Evolutionary conservation across 2,113 vertebrate species (phyloP).

Genomic region (Salminus brasiliensis): DNA sequence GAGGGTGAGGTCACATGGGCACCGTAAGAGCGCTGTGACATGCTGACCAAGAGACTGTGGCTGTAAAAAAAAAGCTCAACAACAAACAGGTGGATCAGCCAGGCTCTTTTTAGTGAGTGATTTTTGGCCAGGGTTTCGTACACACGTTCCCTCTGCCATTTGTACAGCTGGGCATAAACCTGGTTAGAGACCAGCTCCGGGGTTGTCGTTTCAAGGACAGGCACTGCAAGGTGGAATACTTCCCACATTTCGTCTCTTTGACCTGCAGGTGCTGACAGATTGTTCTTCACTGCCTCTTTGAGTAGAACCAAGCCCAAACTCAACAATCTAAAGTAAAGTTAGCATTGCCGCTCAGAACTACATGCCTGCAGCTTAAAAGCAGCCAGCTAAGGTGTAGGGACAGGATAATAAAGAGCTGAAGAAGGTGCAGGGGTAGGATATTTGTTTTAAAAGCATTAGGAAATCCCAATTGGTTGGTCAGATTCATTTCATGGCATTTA

Average conservation of each 20-base stretch:
- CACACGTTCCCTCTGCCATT: slow-evolving; percentile 60
- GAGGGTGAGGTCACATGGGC: slow-evolving; percentile 33
- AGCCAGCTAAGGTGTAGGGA: background rate
- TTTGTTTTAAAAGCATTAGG: background rate
- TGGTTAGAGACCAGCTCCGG: slow-evolving; percentile 38
- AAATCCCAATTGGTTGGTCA: background rate
- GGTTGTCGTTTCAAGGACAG: slow-evolving; percentile 45
- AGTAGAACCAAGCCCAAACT: background rate
- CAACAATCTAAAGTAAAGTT: slow-evolving; percentile 24
- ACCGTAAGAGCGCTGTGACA: slow-evolving; percentile 11
- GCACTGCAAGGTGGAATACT: slow-evolving; percentile 38
- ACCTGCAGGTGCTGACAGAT: slow-evolving; percentile 26
- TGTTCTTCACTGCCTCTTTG: slow-evolving; percentile 37
- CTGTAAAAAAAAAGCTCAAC: slow-evolving; percentile 45
- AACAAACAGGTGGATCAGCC: slow-evolving; percentile 12
- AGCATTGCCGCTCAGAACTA: background rate
- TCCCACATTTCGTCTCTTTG: slow-evolving; percentile 50
- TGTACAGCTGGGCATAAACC: slow-evolving; percentile 62
- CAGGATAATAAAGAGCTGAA: background rate
- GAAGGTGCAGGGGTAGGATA: background rate
- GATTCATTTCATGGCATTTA: background rate
- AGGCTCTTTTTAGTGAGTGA: slow-evolving; percentile 25
- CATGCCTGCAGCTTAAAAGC: background rate
- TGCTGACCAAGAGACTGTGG: slow-evolving; percentile 36
- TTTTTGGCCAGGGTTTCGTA: slow-evolving; percentile 56